phyloP scores from a whole-genome alignment of 2,797 vertebrate species.

The Aselliscus stoliczkanus region DNA sequence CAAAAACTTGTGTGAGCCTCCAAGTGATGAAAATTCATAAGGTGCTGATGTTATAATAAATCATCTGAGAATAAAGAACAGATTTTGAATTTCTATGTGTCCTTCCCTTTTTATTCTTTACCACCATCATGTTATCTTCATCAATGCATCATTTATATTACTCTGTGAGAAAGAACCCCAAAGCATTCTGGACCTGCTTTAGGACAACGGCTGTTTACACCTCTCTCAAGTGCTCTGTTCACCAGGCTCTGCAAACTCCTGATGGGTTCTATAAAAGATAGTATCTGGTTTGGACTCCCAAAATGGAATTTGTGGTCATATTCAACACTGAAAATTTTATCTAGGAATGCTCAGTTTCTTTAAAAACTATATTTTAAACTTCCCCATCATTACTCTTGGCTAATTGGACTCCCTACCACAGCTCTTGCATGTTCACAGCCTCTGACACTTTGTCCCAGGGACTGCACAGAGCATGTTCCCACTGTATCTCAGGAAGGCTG shows the following conservation, averaged over 20 bases:
- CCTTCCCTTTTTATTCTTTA: neutral
- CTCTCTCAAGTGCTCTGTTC: neutral
- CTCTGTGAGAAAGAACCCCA: neutral
- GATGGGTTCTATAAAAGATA: neutral
- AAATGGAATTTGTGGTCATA: neutral
- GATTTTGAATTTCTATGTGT: neutral
- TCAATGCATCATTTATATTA: fast-evolving
- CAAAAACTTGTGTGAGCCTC: neutral
- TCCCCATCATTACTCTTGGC: neutral
- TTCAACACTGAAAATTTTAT: neutral
- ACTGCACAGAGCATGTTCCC: neutral
- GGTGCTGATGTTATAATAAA: neutral
- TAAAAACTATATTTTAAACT: neutral
- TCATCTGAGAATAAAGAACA: neutral
- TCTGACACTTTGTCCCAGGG: neutral
- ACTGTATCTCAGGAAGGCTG: neutral
- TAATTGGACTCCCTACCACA: neutral
- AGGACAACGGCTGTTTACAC: neutral
- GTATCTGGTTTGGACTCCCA: neutral
- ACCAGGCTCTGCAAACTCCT: neutral
- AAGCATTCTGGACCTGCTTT: neutral
- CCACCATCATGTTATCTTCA: neutral
- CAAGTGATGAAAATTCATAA: neutral
- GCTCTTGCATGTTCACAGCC: no score
- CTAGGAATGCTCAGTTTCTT: neutral